Conservation (phyloP, 2,113 vertebrate species). For the Trematomus loennbergii region DNA sequence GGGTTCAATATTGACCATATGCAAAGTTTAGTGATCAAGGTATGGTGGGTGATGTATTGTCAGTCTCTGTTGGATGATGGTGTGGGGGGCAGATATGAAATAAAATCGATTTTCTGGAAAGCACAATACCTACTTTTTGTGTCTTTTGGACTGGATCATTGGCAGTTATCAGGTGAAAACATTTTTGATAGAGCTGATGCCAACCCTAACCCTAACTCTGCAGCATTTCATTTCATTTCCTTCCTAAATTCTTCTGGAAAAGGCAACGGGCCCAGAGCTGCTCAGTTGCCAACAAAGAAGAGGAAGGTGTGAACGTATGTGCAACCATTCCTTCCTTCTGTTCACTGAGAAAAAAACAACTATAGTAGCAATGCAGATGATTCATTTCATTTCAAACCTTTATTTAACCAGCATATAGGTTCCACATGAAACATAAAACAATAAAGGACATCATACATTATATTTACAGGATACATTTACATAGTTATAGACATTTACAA, state of each 20-base stretch:
- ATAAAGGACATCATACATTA: no score
- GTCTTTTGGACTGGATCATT: no score
- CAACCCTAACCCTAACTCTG: constrained; percentile 19
- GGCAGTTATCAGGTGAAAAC: not conserved
- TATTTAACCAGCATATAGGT: no score
- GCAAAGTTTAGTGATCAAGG: not conserved
- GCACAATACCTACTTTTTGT: no score
- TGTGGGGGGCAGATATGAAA: no score
- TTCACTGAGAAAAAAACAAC: not conserved
- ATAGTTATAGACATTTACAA: no score
- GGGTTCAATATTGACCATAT: not conserved
- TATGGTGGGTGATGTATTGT: not conserved
- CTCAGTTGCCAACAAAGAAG: constrained; percentile 26
- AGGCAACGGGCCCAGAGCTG: constrained; percentile 5
- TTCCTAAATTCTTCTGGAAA: not conserved
- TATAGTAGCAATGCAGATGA: not conserved
- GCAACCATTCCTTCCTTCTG: constrained; percentile 32
- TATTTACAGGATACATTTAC: no score
- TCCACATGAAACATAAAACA: no score
- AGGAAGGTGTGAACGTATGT: constrained; percentile 33
- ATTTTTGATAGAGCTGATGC: not conserved
- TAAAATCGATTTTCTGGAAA: no score
- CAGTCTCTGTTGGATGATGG: not conserved
- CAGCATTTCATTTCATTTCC: constrained; percentile 1
- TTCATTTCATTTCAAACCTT: no score